Conservation (phyloP, 2,888 invertebrate genomes). For the Aelia acuminata region DNA sequence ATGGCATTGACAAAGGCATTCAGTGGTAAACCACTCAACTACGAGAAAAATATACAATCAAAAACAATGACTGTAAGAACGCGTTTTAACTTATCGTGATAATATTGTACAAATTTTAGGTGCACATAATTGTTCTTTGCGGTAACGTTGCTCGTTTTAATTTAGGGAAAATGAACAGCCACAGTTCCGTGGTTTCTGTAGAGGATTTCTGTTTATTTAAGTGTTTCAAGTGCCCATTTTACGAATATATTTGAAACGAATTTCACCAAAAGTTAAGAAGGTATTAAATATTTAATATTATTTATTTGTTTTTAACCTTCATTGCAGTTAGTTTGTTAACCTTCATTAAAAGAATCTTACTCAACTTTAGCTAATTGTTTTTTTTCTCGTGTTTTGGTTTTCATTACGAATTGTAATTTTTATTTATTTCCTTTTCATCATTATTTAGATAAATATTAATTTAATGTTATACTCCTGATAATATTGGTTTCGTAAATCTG, state of each 20-base stretch:
- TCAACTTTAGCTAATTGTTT: neutral
- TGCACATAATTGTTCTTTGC: neutral
- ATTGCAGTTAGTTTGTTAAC: neutral
- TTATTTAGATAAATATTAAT: neutral
- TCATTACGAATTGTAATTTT: neutral
- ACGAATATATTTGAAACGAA: conserved; percentile 10
- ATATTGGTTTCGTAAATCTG: neutral
- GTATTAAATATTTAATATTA: neutral
- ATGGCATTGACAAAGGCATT: conserved; percentile 57
- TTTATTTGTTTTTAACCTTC: neutral
- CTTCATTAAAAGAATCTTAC: neutral
- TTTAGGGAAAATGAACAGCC: conserved; percentile 7
- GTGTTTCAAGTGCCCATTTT: conserved; percentile 44
- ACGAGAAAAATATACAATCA: conserved; percentile 66
- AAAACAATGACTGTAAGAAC: conserved; percentile 66
- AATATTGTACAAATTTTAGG: conserved; percentile 53
- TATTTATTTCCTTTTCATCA: no score
- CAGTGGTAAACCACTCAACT: conserved; percentile 63
- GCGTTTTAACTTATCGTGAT: conserved; percentile 62
- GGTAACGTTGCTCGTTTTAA: neutral
- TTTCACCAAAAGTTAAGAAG: neutral
- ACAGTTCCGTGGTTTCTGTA: neutral
- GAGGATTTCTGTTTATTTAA: neutral
- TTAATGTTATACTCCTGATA: neutral
- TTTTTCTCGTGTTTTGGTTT: neutral